These are phyloP conservation scores for Bombus sibiricus DNA, from an alignment of 1,140 invertebrate species.

Conservation along the genomic window DNA sequence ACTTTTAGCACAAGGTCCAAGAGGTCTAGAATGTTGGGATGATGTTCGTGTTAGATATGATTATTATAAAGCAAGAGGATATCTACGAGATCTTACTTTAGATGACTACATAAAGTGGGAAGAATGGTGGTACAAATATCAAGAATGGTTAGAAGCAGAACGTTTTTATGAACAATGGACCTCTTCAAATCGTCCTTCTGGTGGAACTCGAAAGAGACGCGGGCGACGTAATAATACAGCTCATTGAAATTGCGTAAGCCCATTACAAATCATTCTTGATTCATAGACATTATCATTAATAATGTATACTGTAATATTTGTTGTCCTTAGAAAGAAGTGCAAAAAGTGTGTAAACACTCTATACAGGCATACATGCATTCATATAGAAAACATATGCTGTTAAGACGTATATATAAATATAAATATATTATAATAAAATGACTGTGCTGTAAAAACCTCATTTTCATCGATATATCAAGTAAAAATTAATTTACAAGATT, in stretches of 20 bases:
- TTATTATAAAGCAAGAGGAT: constrained; percentile 93
- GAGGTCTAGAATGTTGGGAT: constrained; percentile 91
- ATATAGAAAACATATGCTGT: constrained; percentile 23
- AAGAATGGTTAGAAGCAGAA: constrained; percentile 94
- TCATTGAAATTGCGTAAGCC: constrained; percentile 66
- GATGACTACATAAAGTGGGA: constrained; percentile 96
- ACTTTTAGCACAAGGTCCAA: constrained; percentile 87
- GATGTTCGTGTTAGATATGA: constrained; percentile 92
- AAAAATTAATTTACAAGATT: constrained; percentile 21
- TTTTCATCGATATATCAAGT: constrained; percentile 36
- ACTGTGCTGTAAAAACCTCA: constrained; percentile 49
- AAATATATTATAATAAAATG: constrained; percentile 58
- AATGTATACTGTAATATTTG: constrained; percentile 52
- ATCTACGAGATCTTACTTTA: constrained; percentile 89
- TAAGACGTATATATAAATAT: constrained; percentile 10
- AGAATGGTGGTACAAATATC: constrained; percentile 96
- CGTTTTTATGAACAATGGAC: constrained; percentile 91
- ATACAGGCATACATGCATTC: constrained; percentile 45
- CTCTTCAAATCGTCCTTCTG: constrained; percentile 72
- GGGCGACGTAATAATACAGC: constrained; percentile 76
- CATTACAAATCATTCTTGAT: constrained; percentile 34
- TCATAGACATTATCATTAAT: constrained; percentile 50
- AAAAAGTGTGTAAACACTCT: constrained; percentile 46
- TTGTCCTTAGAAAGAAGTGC: constrained; percentile 50
- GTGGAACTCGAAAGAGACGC: constrained; percentile 75